phyloP scores from a whole-genome alignment of 37 sponge, comb jelly and placozoan species.

The Hexactinellida sp. region DNA sequence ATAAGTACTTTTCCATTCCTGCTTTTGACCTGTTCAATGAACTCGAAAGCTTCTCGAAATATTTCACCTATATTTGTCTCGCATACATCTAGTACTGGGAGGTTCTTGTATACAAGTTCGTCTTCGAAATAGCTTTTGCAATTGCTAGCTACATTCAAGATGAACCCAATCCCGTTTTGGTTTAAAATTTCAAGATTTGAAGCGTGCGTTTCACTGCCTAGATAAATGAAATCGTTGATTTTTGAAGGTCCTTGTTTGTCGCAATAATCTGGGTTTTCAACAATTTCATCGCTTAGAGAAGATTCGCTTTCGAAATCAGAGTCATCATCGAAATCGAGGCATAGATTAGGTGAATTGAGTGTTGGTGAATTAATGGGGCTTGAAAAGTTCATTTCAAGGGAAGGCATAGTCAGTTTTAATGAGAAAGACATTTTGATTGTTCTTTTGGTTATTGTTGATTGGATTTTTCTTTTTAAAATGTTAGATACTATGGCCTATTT shows the following conservation, averaged over 20 bases:
- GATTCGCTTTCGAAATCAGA: not conserved
- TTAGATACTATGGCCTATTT: not conserved
- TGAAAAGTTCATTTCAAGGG: not conserved
- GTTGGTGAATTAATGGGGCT: not conserved
- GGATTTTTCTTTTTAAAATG: not conserved
- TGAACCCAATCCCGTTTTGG: conserved; percentile 43
- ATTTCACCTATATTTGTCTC: conserved; percentile 59
- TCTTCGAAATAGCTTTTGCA: conserved; percentile 63
- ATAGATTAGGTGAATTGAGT: not conserved
- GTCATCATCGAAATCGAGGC: not conserved
- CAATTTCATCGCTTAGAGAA: not conserved
- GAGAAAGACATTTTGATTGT: conserved; percentile 11
- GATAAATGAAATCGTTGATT: conserved; percentile 49
- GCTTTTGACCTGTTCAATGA: conserved; percentile 46
- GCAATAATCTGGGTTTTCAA: not conserved
- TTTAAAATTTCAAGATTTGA: conserved; percentile 26
- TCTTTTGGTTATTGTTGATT: not conserved
- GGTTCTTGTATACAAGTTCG: conserved; percentile 48
- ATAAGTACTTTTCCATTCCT: conserved; percentile 58
- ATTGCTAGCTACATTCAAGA: conserved; percentile 63
- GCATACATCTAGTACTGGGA: conserved; percentile 55
- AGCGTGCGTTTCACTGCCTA: conserved; percentile 63
- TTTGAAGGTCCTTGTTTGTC: conserved; percentile 34
- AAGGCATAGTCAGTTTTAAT: not conserved
- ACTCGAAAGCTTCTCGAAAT: conserved; percentile 45